These are phyloP conservation scores for Anguilla rostrata DNA, from an alignment of 2,113 vertebrate genomes.

Conservation along the genomic window DNA sequence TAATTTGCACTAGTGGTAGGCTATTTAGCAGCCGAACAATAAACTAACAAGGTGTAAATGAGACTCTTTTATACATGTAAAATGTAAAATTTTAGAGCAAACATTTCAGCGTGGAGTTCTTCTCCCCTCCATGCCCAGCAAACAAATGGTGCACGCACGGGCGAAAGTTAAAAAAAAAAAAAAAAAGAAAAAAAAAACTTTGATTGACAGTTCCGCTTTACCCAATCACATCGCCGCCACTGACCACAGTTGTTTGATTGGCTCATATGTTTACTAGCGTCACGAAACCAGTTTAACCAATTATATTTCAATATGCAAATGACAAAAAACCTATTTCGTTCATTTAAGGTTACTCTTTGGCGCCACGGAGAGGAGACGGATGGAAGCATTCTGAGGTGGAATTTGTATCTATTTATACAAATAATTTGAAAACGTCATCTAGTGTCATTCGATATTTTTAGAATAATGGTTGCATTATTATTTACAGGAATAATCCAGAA, in stretches of 20 bases:
- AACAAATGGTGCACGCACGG: background rate
- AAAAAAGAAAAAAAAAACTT: background rate
- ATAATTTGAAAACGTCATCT: background rate
- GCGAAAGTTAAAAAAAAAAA: background rate
- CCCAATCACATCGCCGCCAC: conserved; percentile 53
- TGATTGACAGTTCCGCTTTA: conserved; percentile 56
- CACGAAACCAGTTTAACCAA: background rate
- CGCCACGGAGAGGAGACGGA: conserved; percentile 64
- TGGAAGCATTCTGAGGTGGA: conserved; percentile 34
- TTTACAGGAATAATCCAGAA: too few species aligned
- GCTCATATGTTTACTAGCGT: background rate
- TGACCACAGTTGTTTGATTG: background rate
- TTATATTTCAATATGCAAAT: background rate
- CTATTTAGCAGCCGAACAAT: background rate
- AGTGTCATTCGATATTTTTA: too few species aligned
- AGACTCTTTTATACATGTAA: too few species aligned
- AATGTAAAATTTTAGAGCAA: too few species aligned
- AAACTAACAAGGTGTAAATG: background rate
- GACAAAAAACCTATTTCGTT: conserved; percentile 17
- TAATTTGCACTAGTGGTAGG: background rate
- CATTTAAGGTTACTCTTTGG: conserved; percentile 41
- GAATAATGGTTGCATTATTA: too few species aligned
- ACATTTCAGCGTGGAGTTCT: background rate
- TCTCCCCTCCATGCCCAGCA: background rate
- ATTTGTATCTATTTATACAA: background rate